phyloP scores from a whole-genome alignment of 2,113 vertebrate species.

The Chrysochloris asiatica region DNA sequence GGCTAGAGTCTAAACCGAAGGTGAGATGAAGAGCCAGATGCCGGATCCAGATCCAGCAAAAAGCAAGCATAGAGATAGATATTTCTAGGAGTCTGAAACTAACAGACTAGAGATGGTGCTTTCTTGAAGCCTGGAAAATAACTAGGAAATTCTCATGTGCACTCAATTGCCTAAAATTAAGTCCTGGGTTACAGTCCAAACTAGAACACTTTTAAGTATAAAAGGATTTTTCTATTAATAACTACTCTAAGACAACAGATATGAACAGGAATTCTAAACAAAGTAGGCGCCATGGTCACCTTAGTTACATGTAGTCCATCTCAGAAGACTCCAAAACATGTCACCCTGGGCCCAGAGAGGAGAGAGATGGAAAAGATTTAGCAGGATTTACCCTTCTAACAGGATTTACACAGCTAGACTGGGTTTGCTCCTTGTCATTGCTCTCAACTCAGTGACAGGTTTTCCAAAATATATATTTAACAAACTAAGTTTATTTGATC shows the following conservation, averaged over 20 bases:
- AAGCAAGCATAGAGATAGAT: too few relatives aligned
- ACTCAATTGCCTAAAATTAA: background rate
- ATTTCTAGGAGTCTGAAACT: background rate
- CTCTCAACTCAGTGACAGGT: conserved; percentile 33
- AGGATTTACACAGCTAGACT: conserved; percentile 34
- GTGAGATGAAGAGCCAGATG: too few relatives aligned
- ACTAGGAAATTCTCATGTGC: conserved; percentile 28
- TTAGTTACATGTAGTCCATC: background rate
- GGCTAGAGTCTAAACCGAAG: too few relatives aligned
- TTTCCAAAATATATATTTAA: conserved; percentile 62
- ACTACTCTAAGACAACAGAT: background rate
- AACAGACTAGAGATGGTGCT: background rate
- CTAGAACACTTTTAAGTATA: conserved; percentile 9
- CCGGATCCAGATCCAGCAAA: too few relatives aligned
- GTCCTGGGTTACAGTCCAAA: conserved; percentile 26
- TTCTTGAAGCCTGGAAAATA: conserved; percentile 60
- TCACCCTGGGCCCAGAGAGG: background rate
- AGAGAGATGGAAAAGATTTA: background rate
- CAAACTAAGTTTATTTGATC: conserved; percentile 62
- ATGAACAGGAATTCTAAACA: background rate
- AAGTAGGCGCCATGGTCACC: background rate
- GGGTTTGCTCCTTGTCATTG: background rate
- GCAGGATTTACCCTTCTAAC: conserved; percentile 34
- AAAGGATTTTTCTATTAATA: background rate
- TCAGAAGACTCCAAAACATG: conserved; percentile 17